Evolutionary conservation across 2,888 invertebrate species (phyloP), one percentile per base, ranked within the genome.

Genomic region (Luperina nickerlii): DNA sequence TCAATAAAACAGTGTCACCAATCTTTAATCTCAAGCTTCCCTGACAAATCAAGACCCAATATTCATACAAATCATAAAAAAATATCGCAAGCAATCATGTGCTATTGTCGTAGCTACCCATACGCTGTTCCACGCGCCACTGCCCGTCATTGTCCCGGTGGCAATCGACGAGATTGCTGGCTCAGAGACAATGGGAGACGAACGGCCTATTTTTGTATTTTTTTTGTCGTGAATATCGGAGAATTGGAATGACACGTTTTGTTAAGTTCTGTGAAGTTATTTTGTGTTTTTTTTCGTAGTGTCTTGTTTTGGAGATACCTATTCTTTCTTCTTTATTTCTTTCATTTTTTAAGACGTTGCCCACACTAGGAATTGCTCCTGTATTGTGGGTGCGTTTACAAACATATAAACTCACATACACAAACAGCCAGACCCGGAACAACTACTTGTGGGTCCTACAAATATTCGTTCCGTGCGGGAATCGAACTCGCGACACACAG

Each of bases 1-100:
- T 32, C 54, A 67, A 54, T 65, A 15, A 72, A 73, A 32, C 63
- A 27, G 4, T 57, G n/a, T 45, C 45, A 48, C 9, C 24, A 81
- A 27, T 63, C 65, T 20, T 11, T 20, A 38, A 65, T 38, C 32
- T 24, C 38, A 20, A 65, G 32, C 11, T 38, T 42, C 51, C 42
- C 13, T 54, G 54, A 54, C 27, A 68, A 80, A 82, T 82, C 45
- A 57, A 38, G 83, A 27, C 76, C 42, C 79, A 80, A 80, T 83
- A 80, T 45, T 68, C 68, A 57, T 57, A 38, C 0, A 15, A 83
- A 83, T 82, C 32, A 67, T 51, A 48, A 51, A 67, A 76, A 24
- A 76, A 80, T 83, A 80, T 83, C 83, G 38, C 27, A 38, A 38
- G 68, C 83, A 83, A 80, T 80, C 76, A 62, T 62, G 27, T 5